phyloP scores from a whole-genome alignment of 2,888 invertebrate genomes.

The Ichneumon xanthorius region DNA sequence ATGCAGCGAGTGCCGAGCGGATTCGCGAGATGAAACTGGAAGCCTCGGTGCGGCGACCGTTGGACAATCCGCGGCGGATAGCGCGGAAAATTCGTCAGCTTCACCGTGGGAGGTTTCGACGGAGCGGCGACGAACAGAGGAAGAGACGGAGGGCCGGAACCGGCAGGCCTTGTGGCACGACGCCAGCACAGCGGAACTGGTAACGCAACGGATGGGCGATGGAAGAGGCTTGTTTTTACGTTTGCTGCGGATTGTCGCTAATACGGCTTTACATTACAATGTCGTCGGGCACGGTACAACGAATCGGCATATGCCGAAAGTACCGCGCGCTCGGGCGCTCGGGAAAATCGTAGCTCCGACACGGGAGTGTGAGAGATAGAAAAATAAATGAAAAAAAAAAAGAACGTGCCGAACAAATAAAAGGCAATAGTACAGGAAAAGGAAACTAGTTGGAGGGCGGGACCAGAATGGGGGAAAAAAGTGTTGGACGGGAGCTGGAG shows the following conservation, averaged over 20 bases:
- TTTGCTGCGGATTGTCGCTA: constrained; percentile 48
- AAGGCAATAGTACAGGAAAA: constrained; percentile 18
- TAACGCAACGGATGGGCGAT: constrained; percentile 20
- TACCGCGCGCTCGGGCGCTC: background rate
- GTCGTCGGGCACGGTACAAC: constrained; percentile 28
- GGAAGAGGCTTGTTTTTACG: constrained; percentile 38
- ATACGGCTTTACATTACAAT: constrained; percentile 61
- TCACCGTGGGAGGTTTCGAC: constrained; percentile 8
- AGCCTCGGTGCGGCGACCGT: background rate
- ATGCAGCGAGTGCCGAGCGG: background rate
- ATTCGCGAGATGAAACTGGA: constrained; percentile 4
- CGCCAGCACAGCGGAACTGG: constrained; percentile 23
- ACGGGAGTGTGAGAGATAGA: constrained; percentile 13
- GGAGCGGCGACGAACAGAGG: constrained; percentile 9
- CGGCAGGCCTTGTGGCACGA: constrained; percentile 56
- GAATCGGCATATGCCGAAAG: constrained; percentile 47
- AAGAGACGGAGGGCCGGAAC: constrained; percentile 39
- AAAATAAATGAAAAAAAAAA: constrained; percentile 9
- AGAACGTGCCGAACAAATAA: constrained; percentile 9
- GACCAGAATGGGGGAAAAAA: constrained; percentile 43
- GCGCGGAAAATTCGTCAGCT: constrained; percentile 5
- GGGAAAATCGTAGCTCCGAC: constrained; percentile 36
- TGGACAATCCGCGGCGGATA: background rate
- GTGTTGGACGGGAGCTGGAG: background rate
- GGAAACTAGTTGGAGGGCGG: constrained; percentile 38